Evolutionary conservation across 2,888 invertebrate species (phyloP).

Genomic region (Sarcophaga carnaria): DNA sequence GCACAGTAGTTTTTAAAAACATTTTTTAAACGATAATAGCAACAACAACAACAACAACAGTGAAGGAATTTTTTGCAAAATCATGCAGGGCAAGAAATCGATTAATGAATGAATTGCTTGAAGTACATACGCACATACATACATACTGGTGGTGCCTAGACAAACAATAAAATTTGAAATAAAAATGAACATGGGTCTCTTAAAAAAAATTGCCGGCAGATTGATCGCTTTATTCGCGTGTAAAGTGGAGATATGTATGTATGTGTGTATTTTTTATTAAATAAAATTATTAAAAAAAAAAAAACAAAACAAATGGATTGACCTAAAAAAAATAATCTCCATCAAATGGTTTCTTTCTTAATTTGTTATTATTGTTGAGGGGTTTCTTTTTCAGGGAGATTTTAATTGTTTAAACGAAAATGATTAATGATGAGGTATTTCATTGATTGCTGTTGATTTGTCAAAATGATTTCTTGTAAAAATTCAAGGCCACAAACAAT

Average conservation of each 20-base stretch:
- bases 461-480: too few relatives aligned
- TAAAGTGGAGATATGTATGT: background rate
- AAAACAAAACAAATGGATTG: slow-evolving; percentile 27
- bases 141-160: background rate
- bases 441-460: too few relatives aligned
- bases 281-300: background rate
- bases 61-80: slow-evolving; percentile 33
- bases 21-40: background rate
- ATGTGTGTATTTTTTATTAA: background rate
- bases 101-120: slow-evolving; percentile 18
- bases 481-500: too few relatives aligned
- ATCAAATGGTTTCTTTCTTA: background rate
- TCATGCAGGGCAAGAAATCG: slow-evolving; percentile 38
- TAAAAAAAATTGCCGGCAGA: too few relatives aligned
- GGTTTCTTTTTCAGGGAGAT: background rate
- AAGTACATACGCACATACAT: background rate
- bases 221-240: too few relatives aligned
- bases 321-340: slow-evolving; percentile 34
- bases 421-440: slow-evolving; percentile 1
- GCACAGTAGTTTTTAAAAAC: background rate
- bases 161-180: background rate
- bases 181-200: background rate
- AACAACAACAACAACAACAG: slow-evolving; percentile 8
- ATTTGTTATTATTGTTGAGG: too few relatives aligned
- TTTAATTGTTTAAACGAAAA: background rate